Conservation (phyloP, 2,113 vertebrate genomes). For the Neomonachus schauinslandi region DNA sequence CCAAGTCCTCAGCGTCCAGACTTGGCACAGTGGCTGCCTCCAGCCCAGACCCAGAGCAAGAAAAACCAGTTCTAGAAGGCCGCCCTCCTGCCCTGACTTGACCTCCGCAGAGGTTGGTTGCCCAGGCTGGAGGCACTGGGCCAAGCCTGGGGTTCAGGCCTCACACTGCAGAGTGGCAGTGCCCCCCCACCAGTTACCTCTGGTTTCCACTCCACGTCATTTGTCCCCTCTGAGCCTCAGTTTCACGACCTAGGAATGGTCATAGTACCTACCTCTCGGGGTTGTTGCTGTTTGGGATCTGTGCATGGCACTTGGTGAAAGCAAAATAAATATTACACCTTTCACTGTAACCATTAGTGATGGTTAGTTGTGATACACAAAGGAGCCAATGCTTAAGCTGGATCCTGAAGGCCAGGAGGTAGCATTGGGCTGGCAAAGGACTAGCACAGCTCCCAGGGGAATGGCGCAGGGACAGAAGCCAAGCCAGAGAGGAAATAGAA, state of each 20-base stretch:
- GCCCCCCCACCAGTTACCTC: no score
- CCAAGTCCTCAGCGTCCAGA: background rate
- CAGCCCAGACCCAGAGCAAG: slow-evolving; percentile 2
- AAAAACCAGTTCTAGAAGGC: slow-evolving; percentile 67
- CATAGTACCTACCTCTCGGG: background rate
- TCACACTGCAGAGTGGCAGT: accelerated
- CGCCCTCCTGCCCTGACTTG: background rate
- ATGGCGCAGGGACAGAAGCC: accelerated
- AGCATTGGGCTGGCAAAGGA: accelerated
- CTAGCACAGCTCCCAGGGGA: background rate
- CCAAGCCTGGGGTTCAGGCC: background rate
- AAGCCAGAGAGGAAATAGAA: background rate
- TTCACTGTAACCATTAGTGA: no score
- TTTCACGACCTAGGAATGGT: background rate
- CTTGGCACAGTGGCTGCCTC: background rate
- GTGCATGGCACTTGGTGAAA: background rate
- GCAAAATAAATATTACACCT: background rate
- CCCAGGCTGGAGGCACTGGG: background rate
- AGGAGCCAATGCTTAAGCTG: background rate
- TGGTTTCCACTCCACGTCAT: background rate
- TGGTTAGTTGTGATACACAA: accelerated
- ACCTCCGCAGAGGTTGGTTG: background rate
- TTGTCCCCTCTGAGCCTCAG: background rate
- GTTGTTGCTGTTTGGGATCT: accelerated
- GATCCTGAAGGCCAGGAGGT: background rate